A percentile compares a stretch with the other conserved stretches of the same genome.
Evolutionary conservation across 2,113 vertebrate species (phyloP).

Genomic region (Spheniscus mendiculus): DNA sequence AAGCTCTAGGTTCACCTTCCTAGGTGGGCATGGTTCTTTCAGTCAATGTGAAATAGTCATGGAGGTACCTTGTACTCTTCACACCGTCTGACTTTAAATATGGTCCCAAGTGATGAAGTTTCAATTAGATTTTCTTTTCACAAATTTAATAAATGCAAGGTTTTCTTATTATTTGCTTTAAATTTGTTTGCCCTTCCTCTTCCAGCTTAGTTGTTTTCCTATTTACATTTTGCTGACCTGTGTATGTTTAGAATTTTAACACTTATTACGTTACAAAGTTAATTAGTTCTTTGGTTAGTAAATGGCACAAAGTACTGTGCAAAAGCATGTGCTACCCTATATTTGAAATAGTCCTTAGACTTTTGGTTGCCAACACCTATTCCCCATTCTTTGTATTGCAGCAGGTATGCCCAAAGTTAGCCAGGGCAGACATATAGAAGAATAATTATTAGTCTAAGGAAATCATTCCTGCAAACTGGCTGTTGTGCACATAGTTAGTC

Average conservation of each 20-base stretch:
- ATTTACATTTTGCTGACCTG: background rate
- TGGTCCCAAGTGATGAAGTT: background rate
- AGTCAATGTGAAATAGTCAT: background rate
- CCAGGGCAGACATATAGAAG: background rate
- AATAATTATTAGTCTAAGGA: background rate
- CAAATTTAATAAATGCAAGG: background rate
- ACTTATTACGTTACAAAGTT: background rate
- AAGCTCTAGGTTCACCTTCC: background rate
- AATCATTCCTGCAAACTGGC: background rate
- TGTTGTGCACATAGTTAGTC: background rate
- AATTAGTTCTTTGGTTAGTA: background rate
- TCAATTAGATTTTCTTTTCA: background rate
- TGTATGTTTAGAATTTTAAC: background rate
- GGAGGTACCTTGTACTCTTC: background rate
- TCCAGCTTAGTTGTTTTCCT: background rate
- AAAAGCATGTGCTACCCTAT: background rate
- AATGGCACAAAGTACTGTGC: background rate
- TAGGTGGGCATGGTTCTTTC: background rate
- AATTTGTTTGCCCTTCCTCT: background rate
- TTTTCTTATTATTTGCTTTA: background rate
- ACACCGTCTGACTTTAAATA: background rate
- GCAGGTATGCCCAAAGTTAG: background rate
- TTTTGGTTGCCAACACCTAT: background rate
- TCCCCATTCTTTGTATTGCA: background rate
- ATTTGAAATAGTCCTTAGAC: background rate